Evolutionary conservation across 2,888 invertebrate species (phyloP).

Genomic region (Tenodera sinensis): DNA sequence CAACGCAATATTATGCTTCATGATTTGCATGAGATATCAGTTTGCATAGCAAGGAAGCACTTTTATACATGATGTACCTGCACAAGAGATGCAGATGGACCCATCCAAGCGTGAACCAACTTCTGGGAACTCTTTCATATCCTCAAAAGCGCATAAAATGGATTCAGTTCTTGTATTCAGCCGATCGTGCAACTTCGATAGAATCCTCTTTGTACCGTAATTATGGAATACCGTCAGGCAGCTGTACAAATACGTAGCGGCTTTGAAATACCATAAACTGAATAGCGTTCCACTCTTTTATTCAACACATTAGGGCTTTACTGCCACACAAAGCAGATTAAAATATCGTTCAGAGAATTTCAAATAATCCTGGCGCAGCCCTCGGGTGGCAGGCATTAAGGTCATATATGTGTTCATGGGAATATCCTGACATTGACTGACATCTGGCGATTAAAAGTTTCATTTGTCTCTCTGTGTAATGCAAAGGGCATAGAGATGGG

Average conservation of each 20-base stretch:
- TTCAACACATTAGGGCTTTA: neutral
- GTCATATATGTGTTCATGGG: neutral
- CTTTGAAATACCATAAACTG: neutral
- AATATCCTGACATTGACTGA: neutral
- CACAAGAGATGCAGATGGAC: no score
- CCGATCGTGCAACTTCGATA: neutral
- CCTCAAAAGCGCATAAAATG: no score
- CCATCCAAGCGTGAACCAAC: no score
- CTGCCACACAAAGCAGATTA: neutral
- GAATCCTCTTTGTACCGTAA: neutral
- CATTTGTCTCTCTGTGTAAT: no score
- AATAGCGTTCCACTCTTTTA: neutral
- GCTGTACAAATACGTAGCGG: neutral
- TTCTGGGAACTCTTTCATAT: no score
- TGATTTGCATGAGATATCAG: no score
- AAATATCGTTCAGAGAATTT: neutral
- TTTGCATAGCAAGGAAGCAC: no score
- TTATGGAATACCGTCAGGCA: neutral
- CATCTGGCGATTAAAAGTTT: no score
- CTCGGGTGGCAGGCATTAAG: neutral
- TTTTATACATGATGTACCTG: no score
- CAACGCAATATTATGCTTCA: no score
- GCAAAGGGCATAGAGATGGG: no score
- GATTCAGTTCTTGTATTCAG: neutral
- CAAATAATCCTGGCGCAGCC: neutral